Evolutionary conservation across 2,113 vertebrate genomes (phyloP).

Genomic region (Chitala chitala): DNA sequence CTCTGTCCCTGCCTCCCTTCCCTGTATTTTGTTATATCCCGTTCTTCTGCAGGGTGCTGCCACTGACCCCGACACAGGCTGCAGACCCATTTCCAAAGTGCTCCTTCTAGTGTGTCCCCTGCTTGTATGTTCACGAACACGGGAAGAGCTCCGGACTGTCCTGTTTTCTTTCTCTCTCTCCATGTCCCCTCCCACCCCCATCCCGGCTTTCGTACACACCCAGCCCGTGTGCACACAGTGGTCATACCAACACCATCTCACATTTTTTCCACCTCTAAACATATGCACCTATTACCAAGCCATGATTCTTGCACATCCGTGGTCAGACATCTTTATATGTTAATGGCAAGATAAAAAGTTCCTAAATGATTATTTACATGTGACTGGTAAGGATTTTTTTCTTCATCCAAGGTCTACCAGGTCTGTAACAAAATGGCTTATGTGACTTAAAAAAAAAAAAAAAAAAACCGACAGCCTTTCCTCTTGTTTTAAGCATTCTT

Average conservation of each 20-base stretch:
- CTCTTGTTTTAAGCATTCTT: slow-evolving; percentile 22
- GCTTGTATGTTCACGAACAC: slow-evolving; percentile 17
- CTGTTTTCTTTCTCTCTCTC: slow-evolving; percentile 33
- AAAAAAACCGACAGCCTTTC: background rate
- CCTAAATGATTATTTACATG: background rate
- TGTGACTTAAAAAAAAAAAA: background rate
- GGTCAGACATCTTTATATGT: background rate
- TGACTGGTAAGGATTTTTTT: background rate
- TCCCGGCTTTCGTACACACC: slow-evolving; percentile 54
- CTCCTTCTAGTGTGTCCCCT: background rate
- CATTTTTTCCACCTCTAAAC: background rate
- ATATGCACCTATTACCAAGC: background rate
- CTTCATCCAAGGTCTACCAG: background rate
- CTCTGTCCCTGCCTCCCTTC: slow-evolving; percentile 32
- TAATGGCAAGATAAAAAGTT: background rate
- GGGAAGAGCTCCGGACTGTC: slow-evolving; percentile 52
- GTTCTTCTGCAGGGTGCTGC: background rate
- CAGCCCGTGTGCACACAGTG: slow-evolving; percentile 54
- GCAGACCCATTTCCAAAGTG: background rate
- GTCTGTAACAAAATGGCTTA: background rate
- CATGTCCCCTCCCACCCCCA: slow-evolving; percentile 9
- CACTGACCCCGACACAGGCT: background rate
- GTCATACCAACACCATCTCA: background rate
- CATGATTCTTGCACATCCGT: background rate
- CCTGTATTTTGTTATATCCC: slow-evolving; percentile 19